A percentile compares a stretch with the other conserved stretches of the same genome.
Evolutionary conservation across 2,113 vertebrate species (phyloP).

Genomic region (Coracopsis vasa): DNA sequence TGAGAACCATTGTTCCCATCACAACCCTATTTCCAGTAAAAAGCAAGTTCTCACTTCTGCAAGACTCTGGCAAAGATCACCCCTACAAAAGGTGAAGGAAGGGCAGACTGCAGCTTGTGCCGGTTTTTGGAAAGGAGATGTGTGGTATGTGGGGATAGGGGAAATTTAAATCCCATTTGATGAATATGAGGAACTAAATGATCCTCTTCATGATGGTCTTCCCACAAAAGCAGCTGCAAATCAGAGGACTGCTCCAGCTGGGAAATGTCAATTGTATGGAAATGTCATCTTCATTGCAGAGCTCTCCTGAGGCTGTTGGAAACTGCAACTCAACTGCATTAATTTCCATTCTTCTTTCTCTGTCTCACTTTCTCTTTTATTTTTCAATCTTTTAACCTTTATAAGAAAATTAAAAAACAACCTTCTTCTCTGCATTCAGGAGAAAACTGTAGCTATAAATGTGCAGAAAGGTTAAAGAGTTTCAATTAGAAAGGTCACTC

Average conservation of each 20-base stretch:
- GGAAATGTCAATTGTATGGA: conserved; percentile 66
- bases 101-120: neutral
- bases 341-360: conserved; percentile 32
- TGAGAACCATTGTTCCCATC: neutral
- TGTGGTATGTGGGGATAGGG: neutral
- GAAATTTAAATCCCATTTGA: conserved; percentile 1
- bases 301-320: conserved; percentile 20
- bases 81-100: neutral
- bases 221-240: conserved; percentile 37
- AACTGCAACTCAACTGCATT: conserved; percentile 29
- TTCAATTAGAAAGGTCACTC: conserved; percentile 54
- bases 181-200: conserved; percentile 51
- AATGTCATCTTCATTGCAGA: conserved; percentile 58
- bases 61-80: neutral
- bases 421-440: neutral
- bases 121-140: neutral
- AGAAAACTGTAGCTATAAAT: neutral
- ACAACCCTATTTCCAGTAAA: neutral
- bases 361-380: neutral
- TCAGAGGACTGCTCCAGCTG: conserved; percentile 14
- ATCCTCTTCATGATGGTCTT: conserved; percentile 42
- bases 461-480: conserved; percentile 45
- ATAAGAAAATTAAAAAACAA: neutral
- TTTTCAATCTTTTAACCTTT: conserved; percentile 55
- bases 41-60: neutral